These are phyloP conservation scores for Cephalotes varians DNA, from an alignment of 2,888 invertebrate species.

Conservation along the genomic window DNA sequence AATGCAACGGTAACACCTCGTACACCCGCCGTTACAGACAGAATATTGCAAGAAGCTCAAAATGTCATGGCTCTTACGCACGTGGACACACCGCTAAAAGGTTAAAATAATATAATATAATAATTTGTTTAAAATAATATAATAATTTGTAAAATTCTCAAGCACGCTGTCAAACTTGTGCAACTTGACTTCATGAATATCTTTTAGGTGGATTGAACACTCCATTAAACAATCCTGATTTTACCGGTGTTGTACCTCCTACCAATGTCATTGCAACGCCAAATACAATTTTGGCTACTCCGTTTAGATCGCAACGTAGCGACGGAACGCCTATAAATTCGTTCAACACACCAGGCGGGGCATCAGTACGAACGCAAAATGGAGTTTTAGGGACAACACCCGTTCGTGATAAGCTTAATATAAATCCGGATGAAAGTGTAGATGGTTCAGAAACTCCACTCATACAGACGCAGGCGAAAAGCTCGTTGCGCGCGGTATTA, in stretches of 20 bases:
- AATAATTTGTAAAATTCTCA: background rate
- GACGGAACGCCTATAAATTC: constrained; percentile 87
- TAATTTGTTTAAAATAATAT: background rate
- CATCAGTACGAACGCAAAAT: constrained; percentile 88
- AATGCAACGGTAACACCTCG: constrained; percentile 91
- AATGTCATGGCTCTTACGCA: constrained; percentile 99
- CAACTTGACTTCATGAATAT: background rate
- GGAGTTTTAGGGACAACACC: constrained; percentile 89
- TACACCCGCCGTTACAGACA: constrained; percentile 95
- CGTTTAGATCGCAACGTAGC: constrained; percentile 91
- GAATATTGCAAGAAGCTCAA: constrained; percentile 97
- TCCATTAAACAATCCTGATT: constrained; percentile 95
- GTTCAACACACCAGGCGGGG: constrained; percentile 86
- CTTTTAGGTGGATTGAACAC: constrained; percentile 94
- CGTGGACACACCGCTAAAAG: constrained; percentile 98
- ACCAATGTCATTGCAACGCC: constrained; percentile 92
- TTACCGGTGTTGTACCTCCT: constrained; percentile 93
- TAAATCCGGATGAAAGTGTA: constrained; percentile 95
- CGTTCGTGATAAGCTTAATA: constrained; percentile 96
- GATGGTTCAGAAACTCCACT: constrained; percentile 91
- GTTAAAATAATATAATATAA: constrained; percentile 64
- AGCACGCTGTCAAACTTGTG: background rate
- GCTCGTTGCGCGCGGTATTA: constrained; percentile 92
- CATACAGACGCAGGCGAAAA: constrained; percentile 91
- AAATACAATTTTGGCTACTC: constrained; percentile 96